Conservation (phyloP, 1,140 invertebrate genomes). For the Elysia chlorotica region DNA sequence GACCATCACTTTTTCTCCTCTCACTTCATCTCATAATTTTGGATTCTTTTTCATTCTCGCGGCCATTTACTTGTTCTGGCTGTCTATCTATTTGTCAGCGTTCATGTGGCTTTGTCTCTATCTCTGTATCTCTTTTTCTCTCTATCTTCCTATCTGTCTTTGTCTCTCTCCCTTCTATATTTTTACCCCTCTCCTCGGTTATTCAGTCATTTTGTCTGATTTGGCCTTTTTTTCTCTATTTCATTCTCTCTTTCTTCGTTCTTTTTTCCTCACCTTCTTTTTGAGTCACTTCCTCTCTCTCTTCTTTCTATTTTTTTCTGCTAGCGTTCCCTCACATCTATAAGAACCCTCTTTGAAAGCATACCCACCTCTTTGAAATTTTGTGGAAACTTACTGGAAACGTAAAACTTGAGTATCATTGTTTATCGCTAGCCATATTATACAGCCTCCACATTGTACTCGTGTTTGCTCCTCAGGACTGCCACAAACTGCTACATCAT, state of each 20-base stretch:
- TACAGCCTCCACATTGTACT: too few relatives aligned
- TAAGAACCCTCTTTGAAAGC: too few relatives aligned
- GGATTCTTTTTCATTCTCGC: not conserved
- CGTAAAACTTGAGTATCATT: too few relatives aligned
- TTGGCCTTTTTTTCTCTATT: not conserved
- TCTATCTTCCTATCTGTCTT: not conserved
- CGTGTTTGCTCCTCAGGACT: conserved; percentile 66
- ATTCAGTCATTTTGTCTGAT: not conserved
- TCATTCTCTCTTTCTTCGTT: not conserved
- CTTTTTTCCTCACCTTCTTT: not conserved
- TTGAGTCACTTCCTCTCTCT: too few relatives aligned
- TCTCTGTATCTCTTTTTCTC: not conserved
- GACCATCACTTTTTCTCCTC: too few relatives aligned
- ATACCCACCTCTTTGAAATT: too few relatives aligned
- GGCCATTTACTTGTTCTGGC: not conserved
- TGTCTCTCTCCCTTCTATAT: not conserved
- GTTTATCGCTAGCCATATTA: too few relatives aligned
- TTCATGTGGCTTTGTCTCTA: not conserved
- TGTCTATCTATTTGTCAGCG: not conserved
- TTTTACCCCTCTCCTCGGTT: not conserved
- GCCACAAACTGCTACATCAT: conserved; percentile 91
- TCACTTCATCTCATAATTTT: not conserved
- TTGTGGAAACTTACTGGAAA: too few relatives aligned
- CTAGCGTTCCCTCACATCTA: too few relatives aligned
- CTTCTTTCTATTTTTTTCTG: too few relatives aligned